phyloP scores from a whole-genome alignment of 1,140 invertebrate species.

The Pogonomyrmex barbatus region DNA sequence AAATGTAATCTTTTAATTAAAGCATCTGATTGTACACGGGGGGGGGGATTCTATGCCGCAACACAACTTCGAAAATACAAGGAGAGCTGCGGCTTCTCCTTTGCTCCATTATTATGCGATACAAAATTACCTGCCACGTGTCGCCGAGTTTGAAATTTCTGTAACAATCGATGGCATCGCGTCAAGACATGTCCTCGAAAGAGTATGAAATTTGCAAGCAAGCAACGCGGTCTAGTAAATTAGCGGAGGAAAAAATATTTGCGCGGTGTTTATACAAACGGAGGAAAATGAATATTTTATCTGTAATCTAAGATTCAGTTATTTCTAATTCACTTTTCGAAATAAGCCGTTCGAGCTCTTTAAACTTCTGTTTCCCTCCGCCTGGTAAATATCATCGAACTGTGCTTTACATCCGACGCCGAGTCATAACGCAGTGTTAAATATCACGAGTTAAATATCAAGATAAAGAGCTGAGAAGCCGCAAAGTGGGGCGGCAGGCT shows the following conservation, averaged over 20 bases:
- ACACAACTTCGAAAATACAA: conserved; percentile 8
- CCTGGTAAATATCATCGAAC: neutral
- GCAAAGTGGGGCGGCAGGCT: conserved; percentile 57
- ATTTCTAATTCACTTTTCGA: neutral
- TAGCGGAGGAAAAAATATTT: neutral
- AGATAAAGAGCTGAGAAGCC: conserved; percentile 43
- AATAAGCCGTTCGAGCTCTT: neutral
- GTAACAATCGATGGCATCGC: conserved; percentile 8
- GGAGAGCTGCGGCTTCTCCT: conserved; percentile 20
- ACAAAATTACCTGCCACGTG: conserved; percentile 52
- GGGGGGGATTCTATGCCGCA: conserved; percentile 1
- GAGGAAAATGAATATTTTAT: neutral
- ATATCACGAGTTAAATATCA: conserved; percentile 30
- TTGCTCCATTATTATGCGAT: conserved; percentile 53
- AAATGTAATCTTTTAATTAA: conserved; percentile 70
- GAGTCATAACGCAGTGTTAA: conserved; percentile 39
- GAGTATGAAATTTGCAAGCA: neutral
- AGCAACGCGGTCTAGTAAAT: neutral
- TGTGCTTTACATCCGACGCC: neutral
- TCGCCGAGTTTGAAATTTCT: conserved; percentile 52
- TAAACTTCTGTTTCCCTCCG: neutral
- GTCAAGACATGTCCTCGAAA: conserved; percentile 29
- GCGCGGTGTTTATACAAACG: neutral
- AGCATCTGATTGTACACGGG: conserved; percentile 20
- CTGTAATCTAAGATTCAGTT: neutral